A percentile compares a stretch with the other conserved stretches of the same genome.
phyloP scores from a whole-genome alignment of 2,113 vertebrate species.

The Alaudala cheleensis region DNA sequence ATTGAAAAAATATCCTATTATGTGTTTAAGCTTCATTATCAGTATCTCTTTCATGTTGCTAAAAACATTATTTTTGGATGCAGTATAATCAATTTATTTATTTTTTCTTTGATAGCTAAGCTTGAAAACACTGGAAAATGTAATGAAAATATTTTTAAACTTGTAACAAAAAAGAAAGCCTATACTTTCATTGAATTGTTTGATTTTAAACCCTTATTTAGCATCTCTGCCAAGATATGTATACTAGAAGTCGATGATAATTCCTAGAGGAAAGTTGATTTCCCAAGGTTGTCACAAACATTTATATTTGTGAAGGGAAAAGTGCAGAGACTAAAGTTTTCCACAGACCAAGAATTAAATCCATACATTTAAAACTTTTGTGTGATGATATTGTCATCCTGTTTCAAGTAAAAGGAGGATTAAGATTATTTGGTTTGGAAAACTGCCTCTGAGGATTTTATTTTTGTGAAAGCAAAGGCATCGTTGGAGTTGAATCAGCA shows the following conservation, averaged over 20 bases:
- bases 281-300: not conserved
- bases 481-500: not conserved
- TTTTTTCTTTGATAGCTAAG: not conserved
- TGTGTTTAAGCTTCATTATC: not conserved
- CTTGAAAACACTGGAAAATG: not conserved
- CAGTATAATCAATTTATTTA: not conserved
- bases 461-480: not conserved
- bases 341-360: not conserved
- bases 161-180: not conserved
- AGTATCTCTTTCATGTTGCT: not conserved
- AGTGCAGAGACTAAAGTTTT: not conserved
- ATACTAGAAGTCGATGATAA: not conserved
- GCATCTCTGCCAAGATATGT: not conserved
- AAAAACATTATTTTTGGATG: not conserved
- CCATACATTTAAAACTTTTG: not conserved
- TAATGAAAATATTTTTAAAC: not conserved
- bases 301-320: not conserved
- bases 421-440: conserved; percentile 17
- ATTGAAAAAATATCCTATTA: not conserved
- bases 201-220: not conserved
- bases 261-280: conserved; percentile 9
- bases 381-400: not conserved
- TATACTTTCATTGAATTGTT: not conserved
- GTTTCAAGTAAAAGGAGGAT: not conserved
- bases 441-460: not conserved